Conservation (phyloP, 2,888 invertebrate genomes). For the Nycteola revayana region DNA sequence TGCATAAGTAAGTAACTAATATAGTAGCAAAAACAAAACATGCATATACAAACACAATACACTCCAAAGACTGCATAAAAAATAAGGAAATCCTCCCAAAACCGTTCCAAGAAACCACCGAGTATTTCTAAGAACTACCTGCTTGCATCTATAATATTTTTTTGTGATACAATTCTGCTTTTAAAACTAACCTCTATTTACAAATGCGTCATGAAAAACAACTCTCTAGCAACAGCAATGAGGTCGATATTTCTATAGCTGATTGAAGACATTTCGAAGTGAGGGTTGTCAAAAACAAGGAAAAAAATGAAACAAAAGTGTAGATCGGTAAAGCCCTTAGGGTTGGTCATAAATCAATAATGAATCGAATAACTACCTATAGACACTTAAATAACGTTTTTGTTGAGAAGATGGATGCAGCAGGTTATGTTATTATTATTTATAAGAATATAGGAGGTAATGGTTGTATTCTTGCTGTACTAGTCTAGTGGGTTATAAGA, state of each 20-base stretch:
- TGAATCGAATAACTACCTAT: conserved; percentile 34
- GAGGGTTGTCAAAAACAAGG: conserved; percentile 23
- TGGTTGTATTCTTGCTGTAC: no score
- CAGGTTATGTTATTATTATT: no score
- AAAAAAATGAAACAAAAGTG: conserved; percentile 44
- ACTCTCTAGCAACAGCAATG: background rate
- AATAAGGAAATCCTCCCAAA: conserved; percentile 36
- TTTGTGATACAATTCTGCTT: conserved; percentile 30
- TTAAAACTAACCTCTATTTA: conserved; percentile 4
- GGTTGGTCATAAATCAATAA: conserved; percentile 53
- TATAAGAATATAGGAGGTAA: no score
- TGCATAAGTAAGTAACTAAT: no score
- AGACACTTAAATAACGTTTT: conserved; percentile 33
- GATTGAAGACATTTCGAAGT: conserved; percentile 8
- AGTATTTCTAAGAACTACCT: conserved; percentile 58
- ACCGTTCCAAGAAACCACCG: conserved; percentile 53
- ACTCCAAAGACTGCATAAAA: conserved; percentile 18
- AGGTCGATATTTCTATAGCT: background rate
- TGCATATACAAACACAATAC: conserved; percentile 13
- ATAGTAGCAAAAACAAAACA: conserved; percentile 5
- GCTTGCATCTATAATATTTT: conserved; percentile 42
- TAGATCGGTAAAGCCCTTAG: conserved; percentile 36
- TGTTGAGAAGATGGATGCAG: conserved; percentile 22
- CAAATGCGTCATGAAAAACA: no score
- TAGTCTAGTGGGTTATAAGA: no score